phyloP scores from a whole-genome alignment of 1,140 invertebrate species.

The Eupeodes corollae region DNA sequence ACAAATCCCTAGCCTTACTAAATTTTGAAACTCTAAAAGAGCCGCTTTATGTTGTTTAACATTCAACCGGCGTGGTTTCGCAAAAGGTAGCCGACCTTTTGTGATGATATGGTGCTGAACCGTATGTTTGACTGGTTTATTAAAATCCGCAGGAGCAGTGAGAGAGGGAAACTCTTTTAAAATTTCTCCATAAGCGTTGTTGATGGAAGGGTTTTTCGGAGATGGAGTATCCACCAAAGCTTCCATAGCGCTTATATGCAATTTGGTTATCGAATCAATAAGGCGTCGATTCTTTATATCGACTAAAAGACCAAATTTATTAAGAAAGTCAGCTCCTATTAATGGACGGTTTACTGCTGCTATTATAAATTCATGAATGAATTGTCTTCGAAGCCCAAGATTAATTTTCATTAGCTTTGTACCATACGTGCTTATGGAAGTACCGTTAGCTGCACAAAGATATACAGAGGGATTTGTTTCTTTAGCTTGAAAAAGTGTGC shows the following conservation, averaged over 20 bases:
- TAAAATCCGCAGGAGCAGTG: conserved; percentile 12
- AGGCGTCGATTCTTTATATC: no score
- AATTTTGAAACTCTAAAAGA: conserved; percentile 11
- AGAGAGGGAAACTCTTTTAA: no score
- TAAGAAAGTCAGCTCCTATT: conserved; percentile 35
- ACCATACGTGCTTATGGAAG: no score
- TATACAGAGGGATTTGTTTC: no score
- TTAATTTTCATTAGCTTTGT: conserved; percentile 30
- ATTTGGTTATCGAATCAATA: conserved; percentile 19
- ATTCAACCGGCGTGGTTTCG: conserved; percentile 24
- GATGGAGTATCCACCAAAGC: neutral
- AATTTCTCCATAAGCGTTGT: no score
- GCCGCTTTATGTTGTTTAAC: no score
- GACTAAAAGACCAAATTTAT: conserved; percentile 21
- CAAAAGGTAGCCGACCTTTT: conserved; percentile 19
- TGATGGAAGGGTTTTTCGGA: no score
- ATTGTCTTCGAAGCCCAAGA: conserved; percentile 27
- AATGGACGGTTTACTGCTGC: conserved; percentile 31
- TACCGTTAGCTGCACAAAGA: no score
- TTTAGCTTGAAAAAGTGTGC: no score
- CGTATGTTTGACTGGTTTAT: neutral
- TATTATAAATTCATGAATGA: conserved; percentile 36
- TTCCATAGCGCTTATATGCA: neutral
- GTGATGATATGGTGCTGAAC: no score
- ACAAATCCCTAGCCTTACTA: conserved; percentile 19